Evolutionary conservation across 2,113 vertebrate species (phyloP), one percentile per base, ranked within the genome.

Genomic region (Microcebus jonahi): DNA sequence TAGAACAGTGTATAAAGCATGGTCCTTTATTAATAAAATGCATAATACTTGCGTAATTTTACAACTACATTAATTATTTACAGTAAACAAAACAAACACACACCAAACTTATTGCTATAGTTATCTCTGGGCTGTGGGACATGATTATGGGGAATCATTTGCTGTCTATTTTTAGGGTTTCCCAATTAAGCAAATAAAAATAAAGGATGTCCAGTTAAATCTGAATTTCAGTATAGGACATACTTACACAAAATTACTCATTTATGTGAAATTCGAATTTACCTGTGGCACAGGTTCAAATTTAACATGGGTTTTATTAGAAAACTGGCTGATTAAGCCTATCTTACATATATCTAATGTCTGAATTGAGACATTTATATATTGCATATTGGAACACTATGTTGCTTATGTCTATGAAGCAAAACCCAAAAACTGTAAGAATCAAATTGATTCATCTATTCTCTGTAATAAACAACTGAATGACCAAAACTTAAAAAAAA

Each of bases 111-210:
- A 23, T 23, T 76, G 23, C 48, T 65, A 36, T 12, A 65, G 45
- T 87, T 73, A 91, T 34, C 23, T 86, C 15, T 6, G 10, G 45
- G 27, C 10, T 79, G 3, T 42, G 27, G 21, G 27, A 45, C 15
- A 63, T n/a, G 21, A 63, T 65, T 81, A 71, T 13, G 7, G 31
- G 39, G 21, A 50, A 25, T 92, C 34, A 75, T 75, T 76, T 92
- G 55, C 13, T 68, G 55, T 77, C 25, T 67, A 48, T 57, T n/a
- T 15, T 48, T 86, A 42, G 8, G 53, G 20, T 53, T 92, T 45
- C 42, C 36, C 79, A 71, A 61, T 25, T 77, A 34, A 73, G 34
- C 82, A 91, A 90, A 96, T 85, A 77, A 94, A 76, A 91, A 73
- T 82, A 75, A 31, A 77, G 57, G 9, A 53, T 80, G 71, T 2